phyloP scores from a whole-genome alignment of 2,797 vertebrate genomes.

The Pterois miles region DNA sequence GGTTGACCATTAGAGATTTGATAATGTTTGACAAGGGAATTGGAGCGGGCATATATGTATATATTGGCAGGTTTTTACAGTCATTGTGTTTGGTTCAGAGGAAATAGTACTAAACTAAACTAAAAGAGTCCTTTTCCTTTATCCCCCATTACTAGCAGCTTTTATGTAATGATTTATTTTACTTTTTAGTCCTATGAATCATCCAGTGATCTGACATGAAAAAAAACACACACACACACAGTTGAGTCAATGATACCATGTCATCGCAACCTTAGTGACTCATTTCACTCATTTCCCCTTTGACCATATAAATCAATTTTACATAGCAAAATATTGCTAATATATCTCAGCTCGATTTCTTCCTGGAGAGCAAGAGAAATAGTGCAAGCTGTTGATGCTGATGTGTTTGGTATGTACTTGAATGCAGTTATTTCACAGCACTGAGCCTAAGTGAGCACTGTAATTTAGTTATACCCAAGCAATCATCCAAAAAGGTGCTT shows the following conservation, averaged over 20 bases:
- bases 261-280: not conserved
- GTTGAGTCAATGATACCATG: not conserved
- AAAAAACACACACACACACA: not conserved
- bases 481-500: constrained; percentile 17
- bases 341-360: not conserved
- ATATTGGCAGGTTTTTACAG: not conserved
- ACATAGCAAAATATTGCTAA: not conserved
- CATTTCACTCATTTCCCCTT: not conserved
- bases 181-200: not conserved
- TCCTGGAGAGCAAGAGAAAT: not conserved
- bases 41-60: not conserved
- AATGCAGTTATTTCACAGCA: constrained; percentile 25
- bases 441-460: constrained; percentile 13
- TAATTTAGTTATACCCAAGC: constrained; percentile 24
- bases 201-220: not conserved
- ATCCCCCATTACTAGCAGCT: not conserved
- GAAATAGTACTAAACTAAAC: not conserved
- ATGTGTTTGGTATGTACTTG: constrained; percentile 21
- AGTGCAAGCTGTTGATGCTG: constrained; percentile 8
- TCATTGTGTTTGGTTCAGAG: not conserved
- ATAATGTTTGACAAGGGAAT: constrained; percentile 9
- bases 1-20: not conserved
- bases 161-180: not conserved
- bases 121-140: no score
- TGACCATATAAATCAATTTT: not conserved